Percentiles rank a stretch among this genome's conserved stretches.
Evolutionary conservation across 2,113 vertebrate species (phyloP).

Genomic region (Fregetta grallaria): DNA sequence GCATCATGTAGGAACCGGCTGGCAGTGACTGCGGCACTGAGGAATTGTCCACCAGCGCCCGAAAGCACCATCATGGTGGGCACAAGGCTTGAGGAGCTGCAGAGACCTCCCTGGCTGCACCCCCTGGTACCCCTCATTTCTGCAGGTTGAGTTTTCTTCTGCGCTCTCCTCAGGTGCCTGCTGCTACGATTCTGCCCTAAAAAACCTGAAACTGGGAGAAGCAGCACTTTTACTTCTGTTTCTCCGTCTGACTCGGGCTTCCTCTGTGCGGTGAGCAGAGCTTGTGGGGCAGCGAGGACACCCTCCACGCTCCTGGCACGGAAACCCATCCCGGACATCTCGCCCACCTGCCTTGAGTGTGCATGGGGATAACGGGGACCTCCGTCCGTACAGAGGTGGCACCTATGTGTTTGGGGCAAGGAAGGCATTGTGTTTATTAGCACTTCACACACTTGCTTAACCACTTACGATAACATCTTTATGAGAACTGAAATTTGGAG

Average conservation of each 20-base stretch:
- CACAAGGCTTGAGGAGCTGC: background rate
- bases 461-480: background rate
- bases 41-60: background rate
- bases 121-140: background rate
- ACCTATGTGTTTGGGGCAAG: fast-evolving
- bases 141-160: no score
- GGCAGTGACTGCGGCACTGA: background rate
- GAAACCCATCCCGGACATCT: background rate
- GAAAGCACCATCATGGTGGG: background rate
- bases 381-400: fast-evolving
- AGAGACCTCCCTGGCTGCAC: background rate
- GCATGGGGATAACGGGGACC: background rate
- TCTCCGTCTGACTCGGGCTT: background rate
- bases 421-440: fast-evolving
- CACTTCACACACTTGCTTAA: background rate
- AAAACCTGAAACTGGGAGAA: background rate
- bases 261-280: fast-evolving
- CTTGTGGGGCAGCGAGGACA: background rate
- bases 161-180: background rate
- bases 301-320: fast-evolving
- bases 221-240: background rate
- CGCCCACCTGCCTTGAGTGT: background rate
- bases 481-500: background rate
- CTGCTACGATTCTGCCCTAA: background rate
- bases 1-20: background rate